phyloP scores from a whole-genome alignment of 2,797 vertebrate genomes.

The Chiloscyllium punctatum region DNA sequence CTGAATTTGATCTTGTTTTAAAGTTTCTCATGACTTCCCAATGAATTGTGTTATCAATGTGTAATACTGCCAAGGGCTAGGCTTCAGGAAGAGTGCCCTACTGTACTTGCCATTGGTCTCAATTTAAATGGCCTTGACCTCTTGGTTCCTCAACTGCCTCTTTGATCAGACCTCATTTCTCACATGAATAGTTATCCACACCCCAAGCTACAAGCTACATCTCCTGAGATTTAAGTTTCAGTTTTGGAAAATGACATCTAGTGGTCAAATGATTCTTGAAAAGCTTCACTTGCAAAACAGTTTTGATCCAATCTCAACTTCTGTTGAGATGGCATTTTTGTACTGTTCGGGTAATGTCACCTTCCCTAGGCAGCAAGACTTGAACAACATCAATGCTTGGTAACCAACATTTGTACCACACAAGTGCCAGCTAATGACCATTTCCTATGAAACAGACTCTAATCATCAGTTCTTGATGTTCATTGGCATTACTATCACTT shows the following conservation, averaged over 20 bases:
- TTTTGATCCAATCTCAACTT: background rate
- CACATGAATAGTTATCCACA: background rate
- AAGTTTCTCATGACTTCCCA: conserved; percentile 10
- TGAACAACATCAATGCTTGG: too few relatives aligned
- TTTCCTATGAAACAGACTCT: too few relatives aligned
- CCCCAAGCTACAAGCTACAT: background rate
- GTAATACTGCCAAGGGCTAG: background rate
- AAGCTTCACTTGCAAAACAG: background rate
- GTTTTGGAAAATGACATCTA: background rate
- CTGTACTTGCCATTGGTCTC: background rate
- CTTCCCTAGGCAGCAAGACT: too few relatives aligned
- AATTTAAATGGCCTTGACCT: background rate
- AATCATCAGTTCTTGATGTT: too few relatives aligned
- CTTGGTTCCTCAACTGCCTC: background rate
- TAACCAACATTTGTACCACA: too few relatives aligned
- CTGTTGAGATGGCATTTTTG: background rate
- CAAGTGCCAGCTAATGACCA: too few relatives aligned
- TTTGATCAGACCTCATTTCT: background rate
- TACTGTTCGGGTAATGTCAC: background rate
- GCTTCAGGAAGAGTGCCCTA: background rate
- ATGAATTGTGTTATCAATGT: background rate
- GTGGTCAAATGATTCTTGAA: background rate
- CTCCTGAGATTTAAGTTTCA: background rate
- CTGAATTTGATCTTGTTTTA: background rate
- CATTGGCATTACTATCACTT: too few relatives aligned